phyloP scores from a whole-genome alignment of 2,888 invertebrate genomes.

The Euproctis similis region DNA sequence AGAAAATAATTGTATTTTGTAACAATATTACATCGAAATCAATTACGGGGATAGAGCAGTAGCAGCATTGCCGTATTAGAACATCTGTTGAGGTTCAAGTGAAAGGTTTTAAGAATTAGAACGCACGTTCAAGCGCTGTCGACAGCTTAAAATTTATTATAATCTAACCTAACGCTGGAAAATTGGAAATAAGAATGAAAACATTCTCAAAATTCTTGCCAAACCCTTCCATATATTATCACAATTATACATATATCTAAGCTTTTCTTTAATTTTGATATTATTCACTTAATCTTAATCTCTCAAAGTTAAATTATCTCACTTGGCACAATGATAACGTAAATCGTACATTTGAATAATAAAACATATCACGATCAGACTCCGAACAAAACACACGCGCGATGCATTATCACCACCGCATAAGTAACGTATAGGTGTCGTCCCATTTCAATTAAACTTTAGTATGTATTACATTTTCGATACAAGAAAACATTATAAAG shows the following conservation, averaged over 20 bases:
- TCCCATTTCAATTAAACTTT: conserved; percentile 44
- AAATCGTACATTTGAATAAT: conserved; percentile 62
- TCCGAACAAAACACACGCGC: conserved; percentile 36
- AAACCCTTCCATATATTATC: conserved; percentile 74
- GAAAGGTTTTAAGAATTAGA: no score
- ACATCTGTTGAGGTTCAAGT: no score
- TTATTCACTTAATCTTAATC: conserved; percentile 72
- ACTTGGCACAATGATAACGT: conserved; percentile 73
- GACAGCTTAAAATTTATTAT: conserved; percentile 26
- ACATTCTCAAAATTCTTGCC: conserved; percentile 57
- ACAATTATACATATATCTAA: conserved; percentile 70
- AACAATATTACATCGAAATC: no score
- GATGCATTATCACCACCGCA: conserved; percentile 44
- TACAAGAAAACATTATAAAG: conserved; percentile 68
- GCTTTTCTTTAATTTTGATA: conserved; percentile 70
- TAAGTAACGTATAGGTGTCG: conserved; percentile 52
- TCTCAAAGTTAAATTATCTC: conserved; percentile 69
- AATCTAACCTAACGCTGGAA: conserved; percentile 48
- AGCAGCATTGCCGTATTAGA: no score
- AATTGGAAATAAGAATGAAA: conserved; percentile 46
- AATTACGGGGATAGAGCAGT: no score
- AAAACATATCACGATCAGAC: conserved; percentile 49
- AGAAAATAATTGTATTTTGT: no score
- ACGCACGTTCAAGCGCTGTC: no score
- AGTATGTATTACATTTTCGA: conserved; percentile 38